These are phyloP conservation scores for Amia ocellicauda DNA, from an alignment of 2,113 vertebrate genomes.

Conservation along the genomic window DNA sequence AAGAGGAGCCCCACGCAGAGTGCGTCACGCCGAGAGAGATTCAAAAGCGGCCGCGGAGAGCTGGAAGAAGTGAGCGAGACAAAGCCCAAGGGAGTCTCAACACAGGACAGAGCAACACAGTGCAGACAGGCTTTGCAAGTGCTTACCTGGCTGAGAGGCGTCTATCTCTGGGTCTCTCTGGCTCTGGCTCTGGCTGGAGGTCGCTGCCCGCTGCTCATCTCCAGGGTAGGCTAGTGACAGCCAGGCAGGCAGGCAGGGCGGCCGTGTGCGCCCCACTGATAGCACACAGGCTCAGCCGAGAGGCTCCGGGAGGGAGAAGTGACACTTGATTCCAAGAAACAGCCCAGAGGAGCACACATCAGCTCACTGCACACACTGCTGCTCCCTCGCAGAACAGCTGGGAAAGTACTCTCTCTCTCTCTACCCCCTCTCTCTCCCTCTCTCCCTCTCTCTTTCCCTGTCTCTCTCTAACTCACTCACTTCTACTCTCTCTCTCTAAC, in stretches of 20 bases:
- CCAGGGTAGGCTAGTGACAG: slow-evolving; percentile 24
- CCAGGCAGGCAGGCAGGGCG: slow-evolving; percentile 34
- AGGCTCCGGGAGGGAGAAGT: slow-evolving; percentile 37
- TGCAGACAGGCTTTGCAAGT: background rate
- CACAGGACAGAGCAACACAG: background rate
- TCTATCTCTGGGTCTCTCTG: slow-evolving; percentile 27
- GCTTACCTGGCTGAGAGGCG: slow-evolving; percentile 43
- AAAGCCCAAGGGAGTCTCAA: background rate
- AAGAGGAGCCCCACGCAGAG: too few relatives aligned
- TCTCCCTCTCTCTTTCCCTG: slow-evolving; percentile 10
- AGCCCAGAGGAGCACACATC: slow-evolving; percentile 26
- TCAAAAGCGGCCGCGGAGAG: too few relatives aligned
- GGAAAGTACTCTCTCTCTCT: slow-evolving; percentile 5
- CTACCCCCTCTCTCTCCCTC: slow-evolving; percentile 11
- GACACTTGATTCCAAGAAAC: slow-evolving; percentile 46
- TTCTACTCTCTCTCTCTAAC: background rate
- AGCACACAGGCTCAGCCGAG: slow-evolving; percentile 34
- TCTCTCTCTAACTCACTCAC: background rate
- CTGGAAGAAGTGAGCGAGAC: background rate
- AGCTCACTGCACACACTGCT: slow-evolving; percentile 6
- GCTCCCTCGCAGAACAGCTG: slow-evolving; percentile 7
- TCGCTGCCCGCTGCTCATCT: slow-evolving; percentile 35
- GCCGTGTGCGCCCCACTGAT: slow-evolving; percentile 57
- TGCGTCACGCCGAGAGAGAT: too few relatives aligned
- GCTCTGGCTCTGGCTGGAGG: slow-evolving; percentile 21